Base-by-base conservation (phyloP, 1,140 invertebrate genomes). In the Drosophila micromelanica region DNA sequence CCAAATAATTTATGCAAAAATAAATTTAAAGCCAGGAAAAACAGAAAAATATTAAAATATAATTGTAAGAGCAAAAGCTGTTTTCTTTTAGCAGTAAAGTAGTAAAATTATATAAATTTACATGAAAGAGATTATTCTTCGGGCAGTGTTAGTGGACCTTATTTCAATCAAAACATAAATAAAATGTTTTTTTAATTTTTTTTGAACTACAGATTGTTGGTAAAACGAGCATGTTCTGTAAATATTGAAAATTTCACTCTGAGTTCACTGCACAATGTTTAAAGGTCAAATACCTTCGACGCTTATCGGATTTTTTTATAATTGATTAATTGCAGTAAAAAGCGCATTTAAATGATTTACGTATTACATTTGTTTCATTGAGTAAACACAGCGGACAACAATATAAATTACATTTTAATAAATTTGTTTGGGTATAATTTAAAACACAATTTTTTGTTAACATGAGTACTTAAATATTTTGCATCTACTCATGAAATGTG, bases 241-340 rank as follows among this genome's bases (percentile, higher is more conserved):
- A 38, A 37, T 12, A 38, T 40, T 5, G 2, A 1, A 49, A 8
- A 27, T 49, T 32, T 4, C 27, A 12, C 48, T 32, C 2, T 32
- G 2, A 32, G 13, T n/a, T 30, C 51, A 23, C 20, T 23, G 20
- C 20, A 23, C 17, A 17, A 55, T 45, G 17, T n/a, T 54, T 52
- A 56, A 76, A 73, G 64, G 64, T 23, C 45, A 80, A 70, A 6
- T 20, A 32, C 30, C 63, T 46, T 49, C 27, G 2, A 30, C 9
- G 45, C 60, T 75, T 86, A 85, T 85, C 81, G 49, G 17, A 20
- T 48, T 61, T 51, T 74, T 42, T 51, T 74, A 45, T 55, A 86
- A 54, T 64, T 85, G 74, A 86, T 86, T 87, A 70, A 86, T 82
- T 82, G 49, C 65, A 65, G 61, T 67, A 52, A 78, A 87, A 51